Base-by-base conservation (phyloP, 2,888 invertebrate genomes). In the Glaucopsyche alexis region DNA sequence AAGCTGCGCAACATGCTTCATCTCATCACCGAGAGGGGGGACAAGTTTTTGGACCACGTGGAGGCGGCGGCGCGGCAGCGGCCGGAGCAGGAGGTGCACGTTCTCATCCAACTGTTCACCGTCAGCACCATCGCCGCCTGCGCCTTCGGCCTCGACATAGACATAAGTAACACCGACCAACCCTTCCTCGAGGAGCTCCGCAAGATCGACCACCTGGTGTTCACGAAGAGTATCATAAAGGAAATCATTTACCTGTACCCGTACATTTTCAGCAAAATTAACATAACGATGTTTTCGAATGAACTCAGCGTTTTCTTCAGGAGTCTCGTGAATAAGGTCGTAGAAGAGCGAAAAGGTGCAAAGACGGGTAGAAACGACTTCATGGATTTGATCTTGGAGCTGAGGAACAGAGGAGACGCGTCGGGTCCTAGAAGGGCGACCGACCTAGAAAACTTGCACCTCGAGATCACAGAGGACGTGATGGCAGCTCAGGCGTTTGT, bases 1-100 rank as follows among this genome's bases (percentile, higher is more conserved):
- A 88, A 88, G 79, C 76, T 88, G 29, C 87, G 83, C 75, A 84
- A 83, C 50, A 88, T 89, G 87, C 79, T 85, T 29, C 77, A 83
- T 75, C 72, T 88, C 19, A 75, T 89, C 29, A 75, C 75, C 40
- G 83, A 85, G 42, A 79, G 82, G 3, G 82, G 79, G 29, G 80
- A 87, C 49, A 11, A 14, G 13, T 49, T 49, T 9, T 14, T 49
- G 49, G 3, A 4, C 14, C 9, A 49, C 14, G 14, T 14, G 13
- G 49, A 49, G 49, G 3, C 14, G 14, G 49, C 49, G 14, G n/a
- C n/a, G 49, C 14, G 49, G 49, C 49, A 0, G 13, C 13, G 13
- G 49, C 49, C 49, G 1, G 13, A 0, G 4, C 49, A 49, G 49
- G 49, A 49, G 49, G 49, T 49, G 49, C 49, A 49, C 49, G 49